These are phyloP conservation scores for Nemoura dubitans DNA, from an alignment of 2,888 invertebrate species.

Conservation along the genomic window DNA sequence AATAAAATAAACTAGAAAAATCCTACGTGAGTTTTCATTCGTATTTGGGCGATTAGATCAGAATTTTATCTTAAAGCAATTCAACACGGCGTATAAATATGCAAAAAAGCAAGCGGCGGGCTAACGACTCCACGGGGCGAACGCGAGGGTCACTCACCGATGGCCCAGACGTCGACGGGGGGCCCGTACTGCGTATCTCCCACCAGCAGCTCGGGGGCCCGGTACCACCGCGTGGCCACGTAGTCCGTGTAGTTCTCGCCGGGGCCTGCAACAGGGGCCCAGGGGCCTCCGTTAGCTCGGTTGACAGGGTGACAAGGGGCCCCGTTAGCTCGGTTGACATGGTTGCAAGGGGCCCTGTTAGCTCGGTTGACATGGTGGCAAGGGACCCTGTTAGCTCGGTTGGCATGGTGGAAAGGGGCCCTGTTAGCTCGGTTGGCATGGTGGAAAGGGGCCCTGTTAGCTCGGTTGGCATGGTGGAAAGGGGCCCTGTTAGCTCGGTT, in stretches of 20 bases:
- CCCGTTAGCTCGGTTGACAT: slow-evolving; percentile 51
- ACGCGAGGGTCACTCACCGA: slow-evolving; percentile 67
- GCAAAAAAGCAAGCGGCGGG: no score
- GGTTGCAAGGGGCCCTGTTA: neutral
- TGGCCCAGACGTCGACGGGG: slow-evolving; percentile 98
- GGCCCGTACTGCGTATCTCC: slow-evolving; percentile 94
- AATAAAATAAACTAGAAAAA: no score
- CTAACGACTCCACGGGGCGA: no score
- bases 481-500: no score
- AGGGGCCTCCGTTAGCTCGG: neutral
- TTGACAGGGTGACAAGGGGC: slow-evolving; percentile 51
- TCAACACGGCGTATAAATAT: no score
- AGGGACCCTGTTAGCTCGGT: neutral
- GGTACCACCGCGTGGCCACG: slow-evolving; percentile 98
- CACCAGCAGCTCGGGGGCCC: slow-evolving; percentile 95
- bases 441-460: neutral
- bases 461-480: neutral
- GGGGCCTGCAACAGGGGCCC: slow-evolving; percentile 70
- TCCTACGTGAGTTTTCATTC: no score
- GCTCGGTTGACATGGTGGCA: slow-evolving; percentile 51
- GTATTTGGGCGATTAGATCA: no score
- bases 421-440: no score
- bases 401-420: neutral
- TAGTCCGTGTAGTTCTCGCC: slow-evolving; percentile 99
- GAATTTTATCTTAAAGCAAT: no score